Base-by-base conservation (phyloP, 1,140 invertebrate genomes). In the Tetragnatha versicolor region DNA sequence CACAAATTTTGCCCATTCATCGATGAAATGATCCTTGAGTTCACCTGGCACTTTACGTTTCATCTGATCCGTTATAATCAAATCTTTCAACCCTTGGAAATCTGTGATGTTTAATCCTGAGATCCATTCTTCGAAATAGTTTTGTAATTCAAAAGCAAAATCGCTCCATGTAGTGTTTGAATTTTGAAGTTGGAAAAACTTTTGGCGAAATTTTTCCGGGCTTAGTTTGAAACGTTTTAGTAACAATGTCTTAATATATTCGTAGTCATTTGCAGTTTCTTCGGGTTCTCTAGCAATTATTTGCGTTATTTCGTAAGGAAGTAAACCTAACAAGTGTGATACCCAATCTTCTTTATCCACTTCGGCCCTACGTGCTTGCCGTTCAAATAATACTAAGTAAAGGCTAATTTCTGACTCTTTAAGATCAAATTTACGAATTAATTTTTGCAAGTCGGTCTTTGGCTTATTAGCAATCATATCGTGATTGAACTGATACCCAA, bases 51-150 rank as follows among this genome's bases (percentile, higher is more conserved):
- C 31, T 20, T 20, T 37, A 37, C 39, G 35, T 35, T 37, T 61
- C n/a, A 61, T 35, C 39, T 61, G 29, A 29, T 61, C 58, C 22
- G 33, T 61, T 31, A 61, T 61, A 61, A 20, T 61, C 31, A 61
- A 35, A n/a, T 37, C 33, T 31, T 61, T 61, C 2, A 61, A 61
- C 0, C 58, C 2, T 3, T 31, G 10, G 22, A 61, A 61, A 10
- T 61, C 58, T 5, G 31, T 61, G 29, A 61, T 61, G n/a, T 61
- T 20, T 20, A 61, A 35, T 12, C 31, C 33, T 7, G n/a, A 37
- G 10, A 61, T 61, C 33, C 58, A 61, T 37, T 37, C 29, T 37
- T 61, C 33, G 22, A 61, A 61, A 61, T 37, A 61, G n/a, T 3
- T 61, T 9, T 17, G 35, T 1, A 61, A 37, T 61, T 61, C 3